Evolutionary conservation across 2,888 invertebrate species (phyloP).

Genomic region (Isoperla grammatica): DNA sequence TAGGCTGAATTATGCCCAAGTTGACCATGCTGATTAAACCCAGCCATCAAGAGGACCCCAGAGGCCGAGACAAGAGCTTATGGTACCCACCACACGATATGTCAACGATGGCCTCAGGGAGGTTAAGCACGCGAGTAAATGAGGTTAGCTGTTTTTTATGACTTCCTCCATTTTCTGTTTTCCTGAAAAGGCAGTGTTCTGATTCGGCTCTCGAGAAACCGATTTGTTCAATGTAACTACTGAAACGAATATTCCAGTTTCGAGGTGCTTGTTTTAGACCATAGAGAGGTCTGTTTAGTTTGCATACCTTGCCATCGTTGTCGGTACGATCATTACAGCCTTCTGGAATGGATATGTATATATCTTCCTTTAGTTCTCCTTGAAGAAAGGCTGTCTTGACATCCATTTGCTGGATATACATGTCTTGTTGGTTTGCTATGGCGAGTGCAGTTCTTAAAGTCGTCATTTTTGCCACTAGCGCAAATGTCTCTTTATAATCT

Average conservation of each 20-base stretch:
- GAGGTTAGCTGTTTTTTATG: too few species aligned
- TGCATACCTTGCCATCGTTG: slow-evolving; percentile 2
- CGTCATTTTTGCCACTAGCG: slow-evolving; percentile 6
- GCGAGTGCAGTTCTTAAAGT: slow-evolving; percentile 10
- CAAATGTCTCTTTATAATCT: slow-evolving; percentile 22
- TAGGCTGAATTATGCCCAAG: too few species aligned
- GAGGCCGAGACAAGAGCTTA: too few species aligned
- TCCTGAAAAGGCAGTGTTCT: too few species aligned
- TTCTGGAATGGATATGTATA: slow-evolving; percentile 12
- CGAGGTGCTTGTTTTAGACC: slow-evolving; percentile 16
- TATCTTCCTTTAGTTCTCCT: slow-evolving; percentile 15
- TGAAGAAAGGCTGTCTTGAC: slow-evolving; percentile 15
- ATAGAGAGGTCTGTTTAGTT: slow-evolving; percentile 11
- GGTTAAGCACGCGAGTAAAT: too few species aligned
- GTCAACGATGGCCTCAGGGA: too few species aligned
- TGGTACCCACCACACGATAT: too few species aligned
- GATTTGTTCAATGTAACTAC: too few species aligned
- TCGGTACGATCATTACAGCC: background rate
- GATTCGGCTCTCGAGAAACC: too few species aligned
- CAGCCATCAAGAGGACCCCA: too few species aligned
- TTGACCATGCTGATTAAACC: too few species aligned
- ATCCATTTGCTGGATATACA: slow-evolving; percentile 10
- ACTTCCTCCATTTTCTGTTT: too few species aligned
- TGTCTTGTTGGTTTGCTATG: slow-evolving; percentile 4
- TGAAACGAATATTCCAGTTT: background rate